Evolutionary conservation across 2,797 vertebrate species (phyloP).

Genomic region (Crocidura indochinensis): DNA sequence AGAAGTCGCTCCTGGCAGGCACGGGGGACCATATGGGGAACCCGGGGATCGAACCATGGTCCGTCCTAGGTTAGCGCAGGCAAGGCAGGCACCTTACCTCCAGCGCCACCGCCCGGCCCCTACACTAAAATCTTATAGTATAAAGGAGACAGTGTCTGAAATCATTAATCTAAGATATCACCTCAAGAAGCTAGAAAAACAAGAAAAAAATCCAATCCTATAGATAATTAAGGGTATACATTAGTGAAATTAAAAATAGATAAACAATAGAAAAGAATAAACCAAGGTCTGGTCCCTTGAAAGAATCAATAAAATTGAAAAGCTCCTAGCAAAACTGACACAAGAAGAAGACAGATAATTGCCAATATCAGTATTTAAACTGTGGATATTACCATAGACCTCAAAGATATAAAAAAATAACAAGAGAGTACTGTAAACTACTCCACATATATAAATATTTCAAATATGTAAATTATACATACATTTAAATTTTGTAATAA

Average conservation of each 20-base stretch:
- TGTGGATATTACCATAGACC: background rate
- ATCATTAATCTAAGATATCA: background rate
- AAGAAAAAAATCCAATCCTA: constrained; percentile 6
- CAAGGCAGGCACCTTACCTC: no score
- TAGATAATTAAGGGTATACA: constrained; percentile 9
- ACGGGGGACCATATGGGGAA: no score
- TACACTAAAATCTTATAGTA: constrained; percentile 5
- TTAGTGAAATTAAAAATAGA: background rate
- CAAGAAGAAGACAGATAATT: background rate
- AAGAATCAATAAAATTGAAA: background rate
- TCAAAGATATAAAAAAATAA: background rate
- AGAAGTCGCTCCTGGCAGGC: no score
- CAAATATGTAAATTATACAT: background rate
- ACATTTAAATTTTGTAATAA: background rate
- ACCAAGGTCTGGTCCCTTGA: background rate
- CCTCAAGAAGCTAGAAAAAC: background rate
- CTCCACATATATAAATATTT: background rate
- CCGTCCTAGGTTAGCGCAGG: no score
- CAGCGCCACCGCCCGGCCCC: no score
- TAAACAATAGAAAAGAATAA: constrained; percentile 1
- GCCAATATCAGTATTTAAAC: constrained; percentile 1
- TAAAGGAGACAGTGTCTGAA: background rate
- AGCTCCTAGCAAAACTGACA: background rate
- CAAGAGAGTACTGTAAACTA: background rate
- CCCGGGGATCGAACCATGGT: no score